Conservation (phyloP, 2,797 vertebrate genomes). For the Nothura maculosa region DNA sequence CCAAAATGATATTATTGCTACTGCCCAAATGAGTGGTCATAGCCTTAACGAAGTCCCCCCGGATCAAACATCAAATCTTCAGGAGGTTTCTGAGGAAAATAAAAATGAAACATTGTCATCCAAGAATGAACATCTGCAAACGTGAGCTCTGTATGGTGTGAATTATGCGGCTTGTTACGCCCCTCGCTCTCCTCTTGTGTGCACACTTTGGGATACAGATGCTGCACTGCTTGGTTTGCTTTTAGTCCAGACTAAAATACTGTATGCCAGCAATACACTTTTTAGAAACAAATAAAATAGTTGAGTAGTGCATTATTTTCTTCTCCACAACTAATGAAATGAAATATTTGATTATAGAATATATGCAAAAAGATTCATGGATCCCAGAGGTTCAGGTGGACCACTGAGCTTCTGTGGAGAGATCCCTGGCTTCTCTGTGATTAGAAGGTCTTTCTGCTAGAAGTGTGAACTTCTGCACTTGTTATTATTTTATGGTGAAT, state of each 20-base stretch:
- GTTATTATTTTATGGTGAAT: background rate
- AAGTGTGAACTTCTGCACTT: background rate
- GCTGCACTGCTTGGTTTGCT: conserved; percentile 21
- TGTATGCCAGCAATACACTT: background rate
- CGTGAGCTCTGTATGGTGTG: conserved; percentile 56
- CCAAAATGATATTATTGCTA: conserved; percentile 45
- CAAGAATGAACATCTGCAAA: conserved; percentile 67
- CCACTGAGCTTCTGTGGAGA: background rate
- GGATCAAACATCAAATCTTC: conserved; percentile 64
- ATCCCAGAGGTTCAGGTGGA: background rate
- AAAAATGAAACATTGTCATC: conserved; percentile 23
- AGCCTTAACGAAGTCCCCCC: conserved; percentile 62
- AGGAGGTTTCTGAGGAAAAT: conserved; percentile 39
- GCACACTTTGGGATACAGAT: background rate
- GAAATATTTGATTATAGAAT: background rate
- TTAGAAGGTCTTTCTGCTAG: background rate
- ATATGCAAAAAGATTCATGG: background rate
- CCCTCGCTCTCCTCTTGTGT: background rate
- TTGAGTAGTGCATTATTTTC: background rate
- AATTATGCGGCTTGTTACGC: background rate
- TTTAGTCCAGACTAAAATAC: conserved; percentile 6
- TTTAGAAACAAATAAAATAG: background rate
- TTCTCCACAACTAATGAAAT: background rate
- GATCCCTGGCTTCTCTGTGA: background rate
- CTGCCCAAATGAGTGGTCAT: conserved; percentile 42